Percentiles rank a stretch among this genome's conserved stretches.
Conservation (phyloP, 2,797 vertebrate species). For the Pangasius sanitwongsei region DNA sequence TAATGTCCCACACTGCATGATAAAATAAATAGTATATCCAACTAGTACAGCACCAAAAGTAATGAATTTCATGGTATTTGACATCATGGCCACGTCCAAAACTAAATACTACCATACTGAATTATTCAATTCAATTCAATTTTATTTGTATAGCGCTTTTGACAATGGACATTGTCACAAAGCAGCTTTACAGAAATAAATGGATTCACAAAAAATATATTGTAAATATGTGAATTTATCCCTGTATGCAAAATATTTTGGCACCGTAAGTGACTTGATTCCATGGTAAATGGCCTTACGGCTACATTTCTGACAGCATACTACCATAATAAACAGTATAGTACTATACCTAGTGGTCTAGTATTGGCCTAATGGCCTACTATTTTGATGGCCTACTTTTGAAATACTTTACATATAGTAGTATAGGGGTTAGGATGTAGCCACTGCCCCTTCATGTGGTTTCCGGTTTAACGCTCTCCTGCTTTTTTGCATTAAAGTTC, state of each 20-base stretch:
- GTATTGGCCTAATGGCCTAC: no score
- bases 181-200: no score
- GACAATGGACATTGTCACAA: no score
- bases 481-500: conserved; percentile 43
- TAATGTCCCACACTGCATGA: neutral
- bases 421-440: neutral
- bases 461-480: neutral
- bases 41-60: neutral
- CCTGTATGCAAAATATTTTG: neutral
- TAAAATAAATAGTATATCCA: neutral
- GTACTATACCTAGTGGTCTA: no score
- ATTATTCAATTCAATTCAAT: neutral
- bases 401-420: conserved; percentile 3
- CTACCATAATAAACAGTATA: neutral
- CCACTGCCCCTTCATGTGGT: neutral
- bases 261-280: neutral
- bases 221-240: no score
- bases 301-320: neutral
- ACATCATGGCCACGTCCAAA: neutral
- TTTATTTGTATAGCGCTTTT: no score
- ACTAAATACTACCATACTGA: neutral
- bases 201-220: no score
- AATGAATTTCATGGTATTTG: neutral
- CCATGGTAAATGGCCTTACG: neutral
- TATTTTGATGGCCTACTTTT: neutral